Conservation (phyloP, 92 coral and sea anemone genomes). For the Actinernus sp. region DNA sequence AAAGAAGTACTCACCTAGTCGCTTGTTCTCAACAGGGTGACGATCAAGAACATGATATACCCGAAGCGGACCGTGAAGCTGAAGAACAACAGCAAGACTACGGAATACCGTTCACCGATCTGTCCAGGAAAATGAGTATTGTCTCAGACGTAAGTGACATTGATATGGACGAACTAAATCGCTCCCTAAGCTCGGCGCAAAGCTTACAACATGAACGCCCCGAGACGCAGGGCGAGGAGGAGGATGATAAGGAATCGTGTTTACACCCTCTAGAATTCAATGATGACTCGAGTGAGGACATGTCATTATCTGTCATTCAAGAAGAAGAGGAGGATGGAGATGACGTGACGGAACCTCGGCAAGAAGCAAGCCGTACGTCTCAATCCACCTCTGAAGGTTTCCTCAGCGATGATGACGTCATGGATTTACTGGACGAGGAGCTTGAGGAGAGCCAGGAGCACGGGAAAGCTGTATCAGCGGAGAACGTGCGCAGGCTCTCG, state of each 20-base stretch:
- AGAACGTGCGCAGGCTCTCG: constrained; percentile 25
- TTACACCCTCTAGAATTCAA: constrained; percentile 70
- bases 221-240: not conserved
- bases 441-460: constrained; percentile 54
- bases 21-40: constrained; percentile 23
- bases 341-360: constrained; percentile 43
- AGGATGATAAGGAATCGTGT: constrained; percentile 34
- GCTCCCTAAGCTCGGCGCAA: constrained; percentile 58
- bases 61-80: constrained; percentile 19
- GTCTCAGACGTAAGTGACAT: constrained; percentile 70
- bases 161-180: constrained; percentile 72
- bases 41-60: not conserved
- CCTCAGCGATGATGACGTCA: constrained; percentile 95
- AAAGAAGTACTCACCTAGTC: not conserved
- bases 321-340: constrained; percentile 92
- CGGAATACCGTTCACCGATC: constrained; percentile 2
- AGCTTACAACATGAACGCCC: constrained; percentile 23
- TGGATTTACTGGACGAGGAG: constrained; percentile 92
- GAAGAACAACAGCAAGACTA: constrained; percentile 16
- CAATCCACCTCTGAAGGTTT: constrained; percentile 92
- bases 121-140: constrained; percentile 37
- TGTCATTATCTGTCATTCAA: constrained; percentile 85
- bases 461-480: constrained; percentile 15
- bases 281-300: constrained; percentile 76
- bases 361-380: constrained; percentile 53